A percentile compares a stretch with the other conserved stretches of the same genome.
Evolutionary conservation across 2,888 invertebrate species (phyloP).

Genomic region (Drosophila anomelani): DNA sequence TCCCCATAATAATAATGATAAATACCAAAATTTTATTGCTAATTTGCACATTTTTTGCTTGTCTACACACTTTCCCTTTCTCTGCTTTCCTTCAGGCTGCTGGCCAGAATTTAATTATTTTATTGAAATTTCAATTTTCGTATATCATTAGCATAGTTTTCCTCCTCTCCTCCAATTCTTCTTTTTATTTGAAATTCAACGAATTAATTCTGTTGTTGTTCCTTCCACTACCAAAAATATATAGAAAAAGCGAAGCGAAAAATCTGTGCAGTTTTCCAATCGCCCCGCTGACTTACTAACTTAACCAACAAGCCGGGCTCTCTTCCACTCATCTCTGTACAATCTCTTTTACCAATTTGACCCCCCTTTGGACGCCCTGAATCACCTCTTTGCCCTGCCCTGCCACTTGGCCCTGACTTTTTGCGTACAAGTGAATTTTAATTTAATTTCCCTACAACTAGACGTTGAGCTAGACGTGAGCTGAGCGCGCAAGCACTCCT

Average conservation of each 20-base stretch:
- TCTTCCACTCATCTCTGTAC: not conserved
- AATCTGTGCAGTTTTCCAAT: conserved; percentile 73
- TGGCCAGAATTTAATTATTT: conserved; percentile 29
- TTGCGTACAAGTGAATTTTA: conserved; percentile 77
- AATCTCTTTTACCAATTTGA: conserved; percentile 18
- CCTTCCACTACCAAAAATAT: conserved; percentile 16
- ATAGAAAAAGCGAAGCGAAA: conserved; percentile 45
- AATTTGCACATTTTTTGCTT: conserved; percentile 17
- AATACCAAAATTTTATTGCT: conserved; percentile 20
- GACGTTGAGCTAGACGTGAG: conserved; percentile 77
- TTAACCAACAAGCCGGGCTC: conserved; percentile 35
- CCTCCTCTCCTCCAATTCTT: conserved; percentile 1
- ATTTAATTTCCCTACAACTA: conserved; percentile 78
- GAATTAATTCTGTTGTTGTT: conserved; percentile 76
- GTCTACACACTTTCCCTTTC: conserved; percentile 14
- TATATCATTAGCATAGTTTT: conserved; percentile 76
- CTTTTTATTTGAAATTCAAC: conserved; percentile 62
- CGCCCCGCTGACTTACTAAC: conserved; percentile 71
- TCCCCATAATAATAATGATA: conserved; percentile 8
- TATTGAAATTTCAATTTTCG: conserved; percentile 51
- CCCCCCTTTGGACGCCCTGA: conserved; percentile 10
- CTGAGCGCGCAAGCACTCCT: conserved; percentile 58
- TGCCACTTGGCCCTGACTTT: conserved; percentile 58
- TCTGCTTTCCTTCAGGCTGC: not conserved
- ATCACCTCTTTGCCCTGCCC: conserved; percentile 29